Percentiles rank a stretch among this genome's conserved stretches.
These are phyloP conservation scores for Rhinopomastus cyanomelas DNA, from an alignment of 2,113 vertebrate species.

Conservation along the genomic window DNA sequence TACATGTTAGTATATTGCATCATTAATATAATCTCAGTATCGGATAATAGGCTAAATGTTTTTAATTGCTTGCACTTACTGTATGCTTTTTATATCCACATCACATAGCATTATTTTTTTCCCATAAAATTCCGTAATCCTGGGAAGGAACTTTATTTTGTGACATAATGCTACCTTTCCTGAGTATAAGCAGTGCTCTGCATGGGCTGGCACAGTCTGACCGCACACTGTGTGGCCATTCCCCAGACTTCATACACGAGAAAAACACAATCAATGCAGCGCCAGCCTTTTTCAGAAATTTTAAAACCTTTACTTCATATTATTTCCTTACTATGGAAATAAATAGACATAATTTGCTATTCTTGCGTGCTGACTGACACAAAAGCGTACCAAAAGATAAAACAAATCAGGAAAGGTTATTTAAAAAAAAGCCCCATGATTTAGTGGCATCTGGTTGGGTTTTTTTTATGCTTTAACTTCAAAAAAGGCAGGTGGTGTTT, in stretches of 20 bases:
- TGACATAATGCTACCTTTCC: background rate
- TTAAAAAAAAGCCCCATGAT: background rate
- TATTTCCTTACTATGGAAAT: background rate
- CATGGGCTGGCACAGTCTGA: background rate
- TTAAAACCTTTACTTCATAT: background rate
- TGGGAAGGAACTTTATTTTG: background rate
- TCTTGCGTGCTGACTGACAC: background rate
- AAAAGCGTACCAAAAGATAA: background rate
- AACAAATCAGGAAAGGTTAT: background rate
- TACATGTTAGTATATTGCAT: background rate
- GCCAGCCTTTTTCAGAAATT: background rate
- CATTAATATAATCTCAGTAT: background rate
- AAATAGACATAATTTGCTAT: background rate
- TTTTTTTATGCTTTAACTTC: background rate
- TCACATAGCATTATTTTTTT: background rate
- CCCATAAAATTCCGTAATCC: background rate
- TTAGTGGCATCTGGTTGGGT: background rate
- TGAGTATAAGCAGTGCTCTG: background rate
- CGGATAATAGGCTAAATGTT: background rate
- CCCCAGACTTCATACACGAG: background rate
- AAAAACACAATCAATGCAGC: background rate
- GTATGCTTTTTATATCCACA: background rate
- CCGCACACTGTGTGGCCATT: rapidly evolving
- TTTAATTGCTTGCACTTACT: background rate
- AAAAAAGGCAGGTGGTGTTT: no score